A percentile compares a stretch with the other conserved stretches of the same genome.
These are phyloP conservation scores for Bombus breviceps DNA, from an alignment of 1,140 invertebrate species.

Conservation along the genomic window DNA sequence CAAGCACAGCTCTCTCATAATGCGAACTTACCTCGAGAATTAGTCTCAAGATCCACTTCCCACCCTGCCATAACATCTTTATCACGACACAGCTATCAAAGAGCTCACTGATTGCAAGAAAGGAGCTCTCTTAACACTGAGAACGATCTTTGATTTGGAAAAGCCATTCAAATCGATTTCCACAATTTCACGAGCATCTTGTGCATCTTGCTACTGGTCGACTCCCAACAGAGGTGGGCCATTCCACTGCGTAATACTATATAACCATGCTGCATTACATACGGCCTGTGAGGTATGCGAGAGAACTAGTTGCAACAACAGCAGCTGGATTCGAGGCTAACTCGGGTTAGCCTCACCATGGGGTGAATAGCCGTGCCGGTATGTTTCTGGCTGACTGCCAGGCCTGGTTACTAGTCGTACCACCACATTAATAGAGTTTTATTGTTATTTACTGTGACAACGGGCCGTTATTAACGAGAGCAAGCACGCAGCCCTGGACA, in stretches of 20 bases:
- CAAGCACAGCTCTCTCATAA: not conserved
- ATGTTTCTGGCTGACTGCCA: conserved; percentile 79
- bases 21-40: not conserved
- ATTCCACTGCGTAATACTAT: conserved; percentile 73
- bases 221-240: conserved; percentile 48
- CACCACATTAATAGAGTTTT: conserved; percentile 82
- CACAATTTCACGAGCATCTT: conserved; percentile 51
- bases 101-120: not conserved
- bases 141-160: not conserved
- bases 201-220: conserved; percentile 60
- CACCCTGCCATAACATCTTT: not conserved
- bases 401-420: conserved; percentile 76
- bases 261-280: conserved; percentile 77
- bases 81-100: not conserved
- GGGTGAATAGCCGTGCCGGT: conserved; percentile 76
- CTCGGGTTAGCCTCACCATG: conserved; percentile 41
- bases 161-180: conserved; percentile 27
- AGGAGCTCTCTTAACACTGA: not conserved
- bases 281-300: conserved; percentile 73
- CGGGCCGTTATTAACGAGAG: conserved; percentile 55
- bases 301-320: conserved; percentile 45
- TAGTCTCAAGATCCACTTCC: not conserved
- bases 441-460: conserved; percentile 82
- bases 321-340: conserved; percentile 34
- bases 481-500: not conserved